Conservation (phyloP, 2,797 vertebrate species). For the Paratrypauchen microcephalus region DNA sequence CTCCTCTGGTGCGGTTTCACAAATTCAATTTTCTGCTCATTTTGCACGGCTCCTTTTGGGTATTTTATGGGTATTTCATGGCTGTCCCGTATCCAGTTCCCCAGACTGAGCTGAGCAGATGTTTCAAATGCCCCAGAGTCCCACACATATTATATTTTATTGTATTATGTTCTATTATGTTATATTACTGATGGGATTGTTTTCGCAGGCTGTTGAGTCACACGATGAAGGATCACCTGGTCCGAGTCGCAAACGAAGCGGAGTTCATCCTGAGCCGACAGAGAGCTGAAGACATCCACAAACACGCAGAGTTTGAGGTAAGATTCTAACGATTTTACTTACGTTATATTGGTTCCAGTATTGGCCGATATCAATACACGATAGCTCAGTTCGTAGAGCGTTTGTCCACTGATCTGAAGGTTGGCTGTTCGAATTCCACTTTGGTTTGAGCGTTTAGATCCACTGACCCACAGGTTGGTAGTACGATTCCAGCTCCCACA, state of each 20-base stretch:
- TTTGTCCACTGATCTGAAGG: no score
- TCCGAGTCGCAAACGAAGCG: conserved; percentile 96
- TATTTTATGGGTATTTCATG: conserved; percentile 64
- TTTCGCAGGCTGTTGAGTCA: conserved; percentile 89
- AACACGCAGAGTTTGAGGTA: conserved; percentile 98
- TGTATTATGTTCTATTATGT: not conserved
- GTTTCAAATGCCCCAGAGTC: conserved; percentile 26
- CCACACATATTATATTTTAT: conserved; percentile 15
- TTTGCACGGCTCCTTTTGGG: conserved; percentile 52
- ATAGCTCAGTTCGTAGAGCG: no score
- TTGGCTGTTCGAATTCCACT: no score
- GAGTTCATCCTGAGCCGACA: conserved; percentile 97
- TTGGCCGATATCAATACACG: no score
- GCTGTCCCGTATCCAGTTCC: conserved; percentile 26
- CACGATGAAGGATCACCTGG: conserved; percentile 99
- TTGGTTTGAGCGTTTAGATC: no score
- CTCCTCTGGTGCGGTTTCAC: conserved; percentile 40
- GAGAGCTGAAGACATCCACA: conserved; percentile 95
- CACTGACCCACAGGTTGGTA: no score
- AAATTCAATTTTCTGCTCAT: conserved; percentile 77
- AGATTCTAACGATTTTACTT: not conserved
- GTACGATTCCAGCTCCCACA: no score
- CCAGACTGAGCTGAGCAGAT: conserved; percentile 36
- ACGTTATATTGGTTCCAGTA: no score
- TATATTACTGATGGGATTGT: not conserved